Conservation (phyloP, 2,113 vertebrate genomes). For the Pleuronectes platessa region DNA sequence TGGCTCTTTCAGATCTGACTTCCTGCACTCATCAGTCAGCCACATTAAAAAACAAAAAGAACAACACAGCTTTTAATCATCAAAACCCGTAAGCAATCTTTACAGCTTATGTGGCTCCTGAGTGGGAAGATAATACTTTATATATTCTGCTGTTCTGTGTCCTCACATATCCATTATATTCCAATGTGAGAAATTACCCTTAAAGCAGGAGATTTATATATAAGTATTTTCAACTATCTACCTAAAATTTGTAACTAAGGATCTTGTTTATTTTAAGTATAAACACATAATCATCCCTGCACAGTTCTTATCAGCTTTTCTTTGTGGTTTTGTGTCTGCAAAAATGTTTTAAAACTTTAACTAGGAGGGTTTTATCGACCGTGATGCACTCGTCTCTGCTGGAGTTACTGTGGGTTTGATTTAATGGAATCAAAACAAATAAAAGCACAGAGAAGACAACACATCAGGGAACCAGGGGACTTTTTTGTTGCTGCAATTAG, state of each 20-base stretch:
- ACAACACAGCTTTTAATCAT: conserved; percentile 9
- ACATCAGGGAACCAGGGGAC: conserved; percentile 5
- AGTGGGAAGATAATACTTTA: too few relatives aligned
- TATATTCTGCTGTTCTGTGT: neutral
- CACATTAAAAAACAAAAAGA: neutral
- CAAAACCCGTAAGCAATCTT: neutral
- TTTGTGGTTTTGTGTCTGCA: neutral
- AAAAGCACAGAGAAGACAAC: conserved; percentile 7
- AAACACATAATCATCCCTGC: too few relatives aligned
- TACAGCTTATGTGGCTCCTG: neutral
- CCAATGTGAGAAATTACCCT: too few relatives aligned
- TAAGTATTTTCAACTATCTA: neutral
- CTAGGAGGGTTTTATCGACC: neutral
- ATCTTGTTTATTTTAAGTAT: neutral
- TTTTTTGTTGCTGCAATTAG: conserved; percentile 43
- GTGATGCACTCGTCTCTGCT: neutral
- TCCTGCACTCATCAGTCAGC: conserved; percentile 22
- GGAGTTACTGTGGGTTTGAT: neutral
- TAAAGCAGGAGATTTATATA: too few relatives aligned
- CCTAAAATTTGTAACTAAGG: neutral
- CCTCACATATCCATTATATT: too few relatives aligned
- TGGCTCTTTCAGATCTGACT: conserved; percentile 17
- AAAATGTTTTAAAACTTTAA: neutral
- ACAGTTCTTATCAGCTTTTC: too few relatives aligned
- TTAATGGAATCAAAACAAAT: neutral